Evolutionary conservation across 2,888 invertebrate genomes (phyloP), one percentile per base, ranked within the genome.

Genomic region (Mechanitis mazaeus): DNA sequence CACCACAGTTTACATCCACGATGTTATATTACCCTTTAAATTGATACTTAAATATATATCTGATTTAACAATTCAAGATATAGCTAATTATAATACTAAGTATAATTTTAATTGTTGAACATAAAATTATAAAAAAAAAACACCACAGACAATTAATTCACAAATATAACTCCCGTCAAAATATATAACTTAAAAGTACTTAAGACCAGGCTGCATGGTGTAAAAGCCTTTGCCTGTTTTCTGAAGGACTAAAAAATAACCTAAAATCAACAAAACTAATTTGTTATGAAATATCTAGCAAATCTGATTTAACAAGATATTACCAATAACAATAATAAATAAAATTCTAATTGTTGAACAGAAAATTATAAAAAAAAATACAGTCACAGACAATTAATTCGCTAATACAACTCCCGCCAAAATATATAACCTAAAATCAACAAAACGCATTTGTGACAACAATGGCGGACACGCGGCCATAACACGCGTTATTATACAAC

Each of bases 391-490:
- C 79, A 77, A 86, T 85, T 85, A 87, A 84, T 81, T 80, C 69
- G 69, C 69, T 73, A 76, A 79, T 80, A 74, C 70, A 72, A 66
- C 74, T 70, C 68, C 64, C 72, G 72, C 70, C 76, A 70, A 72
- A 79, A 75, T 58, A 63, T 69, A 69, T 76, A 78, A 81, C 77
- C 74, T 76, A 81, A 84, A 87, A 86, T 82, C 82, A 86, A 88
- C 88, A 87, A 83, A 75, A 82, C 78, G 74, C 71, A 77, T 83
- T 82, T 83, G 72, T 69, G 20, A 65, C 73, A 72, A 85, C 84
- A 87, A 87, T 78, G 78, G 73, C 72, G 71, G 82, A 64, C 88
- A 88, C 88, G 88, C 85, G 87, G 84, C 87, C 61, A 65, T 79
- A 83, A 77, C 79, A 84, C 81, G 84, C 81, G 7, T 84, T 87